Base-by-base conservation (phyloP, 2,797 vertebrate species). In the Odontamblyopus lacepedii region DNA sequence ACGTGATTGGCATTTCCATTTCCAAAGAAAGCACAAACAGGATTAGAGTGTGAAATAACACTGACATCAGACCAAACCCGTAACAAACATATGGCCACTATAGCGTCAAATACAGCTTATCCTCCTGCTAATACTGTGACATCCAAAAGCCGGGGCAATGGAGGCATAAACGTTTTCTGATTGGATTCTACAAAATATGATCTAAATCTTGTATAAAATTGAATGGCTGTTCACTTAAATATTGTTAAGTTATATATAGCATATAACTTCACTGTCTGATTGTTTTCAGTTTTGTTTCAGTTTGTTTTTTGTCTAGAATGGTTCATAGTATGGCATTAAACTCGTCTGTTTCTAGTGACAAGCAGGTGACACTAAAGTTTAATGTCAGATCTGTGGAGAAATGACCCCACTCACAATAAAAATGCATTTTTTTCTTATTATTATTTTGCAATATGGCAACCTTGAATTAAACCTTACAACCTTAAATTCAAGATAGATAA, bases 1-100 rank as follows among this genome's bases (percentile, higher is more conserved):
- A 12, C 16, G 12, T 38, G 61, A 63, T 4, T 35, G 61, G 12
- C 32, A 38, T 38, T 63, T 63, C 61, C 19, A 63, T 63, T 63
- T 48, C 44, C 41, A 44, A 35, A 38, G 19, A 35, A n/a, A 5
- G 8, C 19, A 29, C 29, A 63, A 63, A 63, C 9, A 4, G 61
- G 30, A 35, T 63, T 63, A 63, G 12, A 60, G 57, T 60, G 57
- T 60, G 57, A 38, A 63, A 63, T 38, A n/a, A 63, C 32, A 38
- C 16, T 35, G 61, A 61, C 61, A n/a, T 3, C 61, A 63, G 32
- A 35, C 30, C 60, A 35, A 7, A 18, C 29, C 30, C 41, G 41
- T 41, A 48, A 64, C 8, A 44, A 38, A n/a, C 32, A 63, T 62
- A 62, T 63, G 62, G 62, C 62, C 23, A 27, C 12, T 65, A 27